Evolutionary conservation across 1,140 invertebrate genomes (phyloP).

Genomic region (Apis mellifera): DNA sequence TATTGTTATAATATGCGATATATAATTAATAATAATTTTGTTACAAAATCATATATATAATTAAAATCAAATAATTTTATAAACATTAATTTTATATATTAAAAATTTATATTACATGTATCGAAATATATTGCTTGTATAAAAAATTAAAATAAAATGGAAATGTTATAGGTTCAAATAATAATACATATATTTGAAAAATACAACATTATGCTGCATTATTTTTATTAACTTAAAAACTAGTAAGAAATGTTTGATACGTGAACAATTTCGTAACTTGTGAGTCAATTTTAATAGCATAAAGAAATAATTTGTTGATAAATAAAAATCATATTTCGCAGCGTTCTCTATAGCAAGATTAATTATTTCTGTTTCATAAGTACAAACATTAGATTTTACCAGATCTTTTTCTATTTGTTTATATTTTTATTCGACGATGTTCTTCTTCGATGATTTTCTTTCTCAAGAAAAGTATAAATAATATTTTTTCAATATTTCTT

Average conservation of each 20-base stretch:
- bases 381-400: slow-evolving; percentile 30
- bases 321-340: slow-evolving; percentile 48
- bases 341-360: background rate
- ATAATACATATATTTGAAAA: slow-evolving; percentile 46
- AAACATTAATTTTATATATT: background rate
- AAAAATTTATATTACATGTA: background rate
- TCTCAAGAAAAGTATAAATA: slow-evolving; percentile 12
- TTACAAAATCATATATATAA: slow-evolving; percentile 1
- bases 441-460: slow-evolving; percentile 8
- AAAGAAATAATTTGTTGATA: slow-evolving; percentile 32
- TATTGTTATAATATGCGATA: background rate
- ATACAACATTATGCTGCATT: slow-evolving; percentile 57
- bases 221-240: slow-evolving; percentile 67
- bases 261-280: slow-evolving; percentile 45
- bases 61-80: background rate
- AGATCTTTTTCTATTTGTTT: background rate
- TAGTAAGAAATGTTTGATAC: slow-evolving; percentile 56
- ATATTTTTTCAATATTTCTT: slow-evolving; percentile 5
- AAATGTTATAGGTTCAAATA: slow-evolving; percentile 35
- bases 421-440: background rate
- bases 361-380: slow-evolving; percentile 37
- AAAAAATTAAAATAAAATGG: slow-evolving; percentile 15
- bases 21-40: slow-evolving; percentile 11
- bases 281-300: slow-evolving; percentile 31
- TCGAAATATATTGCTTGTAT: background rate